phyloP scores from a whole-genome alignment of 2,113 vertebrate genomes.

The rat (Rattus norvegicus) region GRCr8 NC_086028.1:18723501-18724000 shows the following conservation, averaged over 20 bases:
- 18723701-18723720: background rate
- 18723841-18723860: background rate
- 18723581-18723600: background rate
- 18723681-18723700: background rate
- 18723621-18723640: background rate
- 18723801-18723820: constrained; percentile 74
- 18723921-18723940: constrained; percentile 22
- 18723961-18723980: background rate
- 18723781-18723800: constrained; percentile 70
- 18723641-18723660: background rate
- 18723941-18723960: constrained; percentile 36
- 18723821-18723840: constrained; percentile 56
- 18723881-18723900: background rate
- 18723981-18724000: constrained; percentile 49
- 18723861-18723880: constrained; percentile 6
- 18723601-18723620: background rate
- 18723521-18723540: background rate
- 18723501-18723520: background rate
- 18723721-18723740: constrained; percentile 77
- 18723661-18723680: background rate
- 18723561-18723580: background rate
- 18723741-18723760: constrained; percentile 80
- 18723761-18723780: constrained; percentile 80
- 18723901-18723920: background rate
- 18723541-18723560: background rate